Conservation (phyloP, 1,140 invertebrate genomes). For the Drosophila fuyamai region DNA sequence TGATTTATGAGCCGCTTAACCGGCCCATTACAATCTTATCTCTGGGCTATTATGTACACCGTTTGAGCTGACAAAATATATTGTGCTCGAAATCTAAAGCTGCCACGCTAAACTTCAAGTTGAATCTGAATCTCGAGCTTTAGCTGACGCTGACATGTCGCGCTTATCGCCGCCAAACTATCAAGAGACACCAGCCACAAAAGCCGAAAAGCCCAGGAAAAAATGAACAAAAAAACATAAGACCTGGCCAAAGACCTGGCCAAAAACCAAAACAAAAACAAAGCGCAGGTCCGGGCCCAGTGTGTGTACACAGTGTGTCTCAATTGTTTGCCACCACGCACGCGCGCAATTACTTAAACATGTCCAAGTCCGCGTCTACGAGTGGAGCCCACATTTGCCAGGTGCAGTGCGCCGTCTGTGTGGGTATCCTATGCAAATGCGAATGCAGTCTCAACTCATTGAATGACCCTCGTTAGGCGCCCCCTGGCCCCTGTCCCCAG, state of each 20-base stretch:
- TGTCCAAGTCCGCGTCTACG: conserved; percentile 67
- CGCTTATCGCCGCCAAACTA: conserved; percentile 78
- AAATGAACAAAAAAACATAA: conserved; percentile 16
- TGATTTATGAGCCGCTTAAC: conserved; percentile 81
- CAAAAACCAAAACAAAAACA: conserved; percentile 52
- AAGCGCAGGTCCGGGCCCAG: conserved; percentile 34
- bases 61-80: conserved; percentile 82
- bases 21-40: conserved; percentile 79
- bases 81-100: conserved; percentile 76
- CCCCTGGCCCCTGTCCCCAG: conserved; percentile 1
- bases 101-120: conserved; percentile 50
- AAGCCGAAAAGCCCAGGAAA: conserved; percentile 38
- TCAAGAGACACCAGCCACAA: conserved; percentile 66
- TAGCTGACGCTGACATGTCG: conserved; percentile 75
- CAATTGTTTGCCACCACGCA: conserved; percentile 82
- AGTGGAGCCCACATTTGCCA: conserved; percentile 68
- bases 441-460: conserved; percentile 54
- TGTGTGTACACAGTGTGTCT: conserved; percentile 68
- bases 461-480: conserved; percentile 79
- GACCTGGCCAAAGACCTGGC: not conserved
- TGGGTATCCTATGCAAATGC: conserved; percentile 74
- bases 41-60: conserved; percentile 79
- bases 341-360: conserved; percentile 80
- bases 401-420: conserved; percentile 19
- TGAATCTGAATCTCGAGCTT: conserved; percentile 58